Evolutionary conservation across 2,888 invertebrate genomes (phyloP), one percentile per base, ranked within the genome.

Genomic region (Allacma fusca): DNA sequence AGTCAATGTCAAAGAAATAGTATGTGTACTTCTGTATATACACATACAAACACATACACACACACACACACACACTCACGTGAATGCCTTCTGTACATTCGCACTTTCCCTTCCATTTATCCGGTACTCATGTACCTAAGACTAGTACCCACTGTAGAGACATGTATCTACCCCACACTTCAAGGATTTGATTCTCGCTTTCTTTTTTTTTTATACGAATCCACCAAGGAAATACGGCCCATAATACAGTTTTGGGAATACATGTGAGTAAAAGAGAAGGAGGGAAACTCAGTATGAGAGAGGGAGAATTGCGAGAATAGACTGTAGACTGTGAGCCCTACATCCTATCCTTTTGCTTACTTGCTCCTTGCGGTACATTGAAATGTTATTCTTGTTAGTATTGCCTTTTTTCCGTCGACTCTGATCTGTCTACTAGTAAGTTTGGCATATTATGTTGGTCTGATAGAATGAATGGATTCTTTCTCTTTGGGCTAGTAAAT

Each of bases 401-500:
- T 29, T 28, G 7, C n/a, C 29, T n/a, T 67, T n/a, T 67, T 34
- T 16, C 67, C 29, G 26, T 28, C 29, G 26, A 26, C 28, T 67
- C 29, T 28, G 9, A 26, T 65, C 28, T 65, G 65, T 65, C 26
- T 67, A 19, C 59, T 59, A 7, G 19, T n/a, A 59, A 59, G 12
- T 59, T 59, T 59, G n/a, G n/a, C 59, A 59, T 59, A 59, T 59
- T 59, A 40, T 40, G 40, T 40, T 40, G 40, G n/a, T 7, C 59
- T 59, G n/a, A 59, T 21, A 23, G 78, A 75, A 79, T 78, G 79
- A 76, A 78, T 80, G 77, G 64, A 78, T 76, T 77, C 74, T 76
- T 68, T 80, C 77, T 80, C 78, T 72, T 78, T 75, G 76, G 78
- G 80, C 80, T 80, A 79, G 81, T 81, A 82, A 82, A 82, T 82